Conservation (phyloP, 1,140 invertebrate species). For the Drosophila ironensis region DNA sequence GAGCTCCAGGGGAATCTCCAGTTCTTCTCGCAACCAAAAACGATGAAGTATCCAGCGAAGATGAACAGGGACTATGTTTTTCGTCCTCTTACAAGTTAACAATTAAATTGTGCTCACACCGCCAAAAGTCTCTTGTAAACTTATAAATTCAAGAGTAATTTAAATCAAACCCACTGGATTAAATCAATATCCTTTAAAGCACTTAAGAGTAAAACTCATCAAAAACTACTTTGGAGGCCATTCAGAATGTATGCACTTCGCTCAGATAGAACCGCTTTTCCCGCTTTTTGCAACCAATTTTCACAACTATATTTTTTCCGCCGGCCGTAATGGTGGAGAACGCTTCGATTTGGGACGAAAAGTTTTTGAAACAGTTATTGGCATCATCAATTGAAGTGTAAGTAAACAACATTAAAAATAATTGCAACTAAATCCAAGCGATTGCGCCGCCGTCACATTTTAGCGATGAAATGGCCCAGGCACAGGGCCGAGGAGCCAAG, state of each 20-base stretch:
- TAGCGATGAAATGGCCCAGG: constrained; percentile 59
- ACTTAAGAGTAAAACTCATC: not conserved
- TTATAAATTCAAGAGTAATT: too few relatives aligned
- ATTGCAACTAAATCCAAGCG: constrained; percentile 78
- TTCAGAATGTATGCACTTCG: not conserved
- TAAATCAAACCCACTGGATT: too few relatives aligned
- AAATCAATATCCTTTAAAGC: too few relatives aligned
- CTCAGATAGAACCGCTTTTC: constrained; percentile 4
- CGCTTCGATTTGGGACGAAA: constrained; percentile 62
- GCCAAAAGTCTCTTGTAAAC: not conserved
- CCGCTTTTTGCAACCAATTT: constrained; percentile 29
- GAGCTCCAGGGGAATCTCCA: not conserved
- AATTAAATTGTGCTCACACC: too few relatives aligned
- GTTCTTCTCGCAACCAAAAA: not conserved
- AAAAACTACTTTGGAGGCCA: not conserved
- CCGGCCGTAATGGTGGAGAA: constrained; percentile 19
- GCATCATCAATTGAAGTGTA: constrained; percentile 79
- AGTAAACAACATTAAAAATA: constrained; percentile 81
- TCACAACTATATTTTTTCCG: constrained; percentile 18
- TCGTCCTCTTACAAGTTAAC: too few relatives aligned
- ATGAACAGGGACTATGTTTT: not conserved
- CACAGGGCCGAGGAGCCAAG: not conserved
- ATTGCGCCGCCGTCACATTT: constrained; percentile 78
- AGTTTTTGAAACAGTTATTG: constrained; percentile 76
- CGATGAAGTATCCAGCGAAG: constrained; percentile 5